These are phyloP conservation scores for Hemistola chrysoprasaria DNA, from an alignment of 2,888 invertebrate species.

Conservation along the genomic window DNA sequence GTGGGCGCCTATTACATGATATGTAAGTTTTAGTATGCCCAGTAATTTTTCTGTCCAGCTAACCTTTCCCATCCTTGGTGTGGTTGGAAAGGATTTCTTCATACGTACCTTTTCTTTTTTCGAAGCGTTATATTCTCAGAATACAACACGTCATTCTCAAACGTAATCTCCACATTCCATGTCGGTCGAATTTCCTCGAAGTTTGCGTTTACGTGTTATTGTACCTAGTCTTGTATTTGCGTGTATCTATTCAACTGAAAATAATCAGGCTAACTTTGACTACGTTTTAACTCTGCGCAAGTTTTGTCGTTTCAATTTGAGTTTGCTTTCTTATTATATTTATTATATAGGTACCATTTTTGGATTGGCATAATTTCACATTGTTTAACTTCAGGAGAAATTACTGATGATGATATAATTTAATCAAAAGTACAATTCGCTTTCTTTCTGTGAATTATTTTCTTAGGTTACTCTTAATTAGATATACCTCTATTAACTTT, in stretches of 20 bases:
- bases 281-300: conserved; percentile 50
- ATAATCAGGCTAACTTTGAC: conserved; percentile 63
- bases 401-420: conserved; percentile 4
- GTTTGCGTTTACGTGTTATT: conserved; percentile 66
- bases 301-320: conserved; percentile 46
- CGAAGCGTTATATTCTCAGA: conserved; percentile 47
- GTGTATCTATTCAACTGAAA: conserved; percentile 61
- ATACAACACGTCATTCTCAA: conserved; percentile 51
- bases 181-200: conserved; percentile 63
- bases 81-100: too few species aligned
- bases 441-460: too few species aligned
- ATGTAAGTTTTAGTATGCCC: too few species aligned
- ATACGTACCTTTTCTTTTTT: conserved; percentile 28
- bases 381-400: conserved; percentile 9
- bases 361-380: conserved; percentile 24
- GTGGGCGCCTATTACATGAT: too few species aligned
- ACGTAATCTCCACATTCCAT: conserved; percentile 57
- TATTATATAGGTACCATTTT: conserved; percentile 24
- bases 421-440: conserved; percentile 6
- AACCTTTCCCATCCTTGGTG: too few species aligned
- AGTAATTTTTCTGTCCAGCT: too few species aligned
- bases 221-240: conserved; percentile 66
- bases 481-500: conserved; percentile 14
- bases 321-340: conserved; percentile 28
- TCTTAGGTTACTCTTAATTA: conserved; percentile 7